phyloP scores from a whole-genome alignment of 92 coral and sea anemone species.

The Meandrina meandrites region DNA sequence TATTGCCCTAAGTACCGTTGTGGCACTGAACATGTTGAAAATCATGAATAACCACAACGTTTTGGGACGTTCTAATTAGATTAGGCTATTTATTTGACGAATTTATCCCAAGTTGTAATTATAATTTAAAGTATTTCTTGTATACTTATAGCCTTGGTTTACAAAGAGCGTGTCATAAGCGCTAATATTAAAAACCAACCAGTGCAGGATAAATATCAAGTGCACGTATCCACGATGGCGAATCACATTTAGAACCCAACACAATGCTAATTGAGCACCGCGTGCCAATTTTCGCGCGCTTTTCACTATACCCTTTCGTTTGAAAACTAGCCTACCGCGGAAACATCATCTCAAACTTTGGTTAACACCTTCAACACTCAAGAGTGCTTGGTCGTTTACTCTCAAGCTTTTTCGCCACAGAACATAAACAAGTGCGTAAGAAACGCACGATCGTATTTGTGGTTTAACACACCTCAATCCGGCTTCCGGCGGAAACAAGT shows the following conservation, averaged over 20 bases:
- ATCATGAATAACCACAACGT: neutral
- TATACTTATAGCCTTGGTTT: neutral
- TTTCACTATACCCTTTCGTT: neutral
- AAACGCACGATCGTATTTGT: slow-evolving; percentile 1
- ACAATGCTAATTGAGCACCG: neutral
- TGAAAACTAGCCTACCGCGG: neutral
- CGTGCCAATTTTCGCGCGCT: neutral
- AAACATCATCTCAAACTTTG: neutral
- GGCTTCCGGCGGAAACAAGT: neutral
- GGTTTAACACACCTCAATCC: slow-evolving; percentile 32
- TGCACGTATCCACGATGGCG: no score
- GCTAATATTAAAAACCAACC: neutral
- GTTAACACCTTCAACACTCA: neutral
- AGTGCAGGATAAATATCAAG: neutral
- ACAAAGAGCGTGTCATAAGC: neutral
- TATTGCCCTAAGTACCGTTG: neutral
- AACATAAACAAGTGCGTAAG: neutral
- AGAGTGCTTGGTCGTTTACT: neutral
- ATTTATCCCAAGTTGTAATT: neutral
- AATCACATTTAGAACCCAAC: neutral
- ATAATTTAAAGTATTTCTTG: neutral
- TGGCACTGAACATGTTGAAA: neutral
- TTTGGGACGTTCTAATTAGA: neutral
- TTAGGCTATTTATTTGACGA: neutral
- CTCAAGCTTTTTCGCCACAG: neutral